phyloP scores from a whole-genome alignment of 2,113 vertebrate genomes.

The Dissostichus mawsoni region DNA sequence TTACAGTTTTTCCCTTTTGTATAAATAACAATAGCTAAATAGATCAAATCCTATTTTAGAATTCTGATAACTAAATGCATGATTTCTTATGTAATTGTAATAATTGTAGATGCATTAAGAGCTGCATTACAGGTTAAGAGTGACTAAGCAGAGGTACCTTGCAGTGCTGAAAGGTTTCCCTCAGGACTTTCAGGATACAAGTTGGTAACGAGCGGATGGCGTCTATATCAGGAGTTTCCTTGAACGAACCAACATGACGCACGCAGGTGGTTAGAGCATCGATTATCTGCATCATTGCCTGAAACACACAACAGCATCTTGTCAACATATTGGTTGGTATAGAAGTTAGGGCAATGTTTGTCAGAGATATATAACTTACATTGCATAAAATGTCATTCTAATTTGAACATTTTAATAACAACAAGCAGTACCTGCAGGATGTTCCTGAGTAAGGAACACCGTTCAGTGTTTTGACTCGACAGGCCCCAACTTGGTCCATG shows the following conservation, averaged over 20 bases:
- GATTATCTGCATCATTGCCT: slow-evolving; percentile 89
- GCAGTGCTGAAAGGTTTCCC: slow-evolving; percentile 91
- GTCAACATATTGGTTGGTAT: not conserved
- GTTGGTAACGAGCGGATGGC: slow-evolving; percentile 88
- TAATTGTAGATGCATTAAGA: not conserved
- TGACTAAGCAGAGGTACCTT: slow-evolving; percentile 83
- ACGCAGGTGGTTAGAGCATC: slow-evolving; percentile 87
- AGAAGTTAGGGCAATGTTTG: not conserved
- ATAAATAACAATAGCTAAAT: too few relatives aligned
- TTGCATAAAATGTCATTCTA: not conserved
- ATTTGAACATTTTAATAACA: not conserved
- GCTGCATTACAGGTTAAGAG: not conserved
- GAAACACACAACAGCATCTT: slow-evolving; percentile 20
- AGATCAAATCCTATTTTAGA: not conserved
- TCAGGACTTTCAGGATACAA: slow-evolving; percentile 89
- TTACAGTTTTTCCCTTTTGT: too few relatives aligned
- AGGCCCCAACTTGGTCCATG: slow-evolving; percentile 85
- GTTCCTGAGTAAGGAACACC: slow-evolving; percentile 85
- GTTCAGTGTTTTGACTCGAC: slow-evolving; percentile 89
- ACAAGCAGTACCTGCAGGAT: slow-evolving; percentile 84
- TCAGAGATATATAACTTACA: not conserved
- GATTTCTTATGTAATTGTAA: not conserved
- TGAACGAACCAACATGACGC: slow-evolving; percentile 83
- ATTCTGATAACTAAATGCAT: not conserved
- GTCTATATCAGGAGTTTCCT: slow-evolving; percentile 79